Conservation (phyloP, 2,888 invertebrate species). For the Agrotis puta region DNA sequence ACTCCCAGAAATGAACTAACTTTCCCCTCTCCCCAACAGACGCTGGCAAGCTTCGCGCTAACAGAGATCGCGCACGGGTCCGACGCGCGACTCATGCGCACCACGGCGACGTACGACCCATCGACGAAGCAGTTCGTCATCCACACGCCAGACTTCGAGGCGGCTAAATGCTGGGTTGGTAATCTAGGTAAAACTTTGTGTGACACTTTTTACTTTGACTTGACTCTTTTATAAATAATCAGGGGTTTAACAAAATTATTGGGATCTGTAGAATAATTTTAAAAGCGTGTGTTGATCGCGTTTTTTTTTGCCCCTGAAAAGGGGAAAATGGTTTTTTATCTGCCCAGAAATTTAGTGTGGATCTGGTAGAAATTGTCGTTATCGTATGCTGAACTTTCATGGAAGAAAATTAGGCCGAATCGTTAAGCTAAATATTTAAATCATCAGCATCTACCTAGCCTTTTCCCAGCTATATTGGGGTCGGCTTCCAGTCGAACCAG, state of each 20-base stretch:
- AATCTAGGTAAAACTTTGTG: conserved; percentile 93
- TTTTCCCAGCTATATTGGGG: too few species aligned
- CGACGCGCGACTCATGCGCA: conserved; percentile 97
- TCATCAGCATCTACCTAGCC: too few species aligned
- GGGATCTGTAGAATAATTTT: background rate
- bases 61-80: conserved; percentile 99
- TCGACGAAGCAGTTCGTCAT: conserved; percentile 95
- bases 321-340: too few species aligned
- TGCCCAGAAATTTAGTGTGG: too few species aligned
- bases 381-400: too few species aligned
- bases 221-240: conserved; percentile 1
- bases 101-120: conserved; percentile 96
- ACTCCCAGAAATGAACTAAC: background rate
- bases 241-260: background rate
- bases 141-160: conserved; percentile 98
- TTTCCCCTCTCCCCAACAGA: conserved; percentile 79
- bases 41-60: conserved; percentile 95
- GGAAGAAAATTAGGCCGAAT: too few species aligned
- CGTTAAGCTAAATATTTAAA: background rate
- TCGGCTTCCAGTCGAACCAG: too few species aligned
- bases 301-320: too few species aligned
- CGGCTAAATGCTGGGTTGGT: conserved; percentile 99
- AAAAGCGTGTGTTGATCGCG: too few species aligned
- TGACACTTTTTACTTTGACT: conserved; percentile 71
- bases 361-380: too few species aligned